A percentile compares a stretch with the other conserved stretches of the same genome.
Conservation (phyloP, 2,113 vertebrate genomes). For the Cnemophilus loriae region DNA sequence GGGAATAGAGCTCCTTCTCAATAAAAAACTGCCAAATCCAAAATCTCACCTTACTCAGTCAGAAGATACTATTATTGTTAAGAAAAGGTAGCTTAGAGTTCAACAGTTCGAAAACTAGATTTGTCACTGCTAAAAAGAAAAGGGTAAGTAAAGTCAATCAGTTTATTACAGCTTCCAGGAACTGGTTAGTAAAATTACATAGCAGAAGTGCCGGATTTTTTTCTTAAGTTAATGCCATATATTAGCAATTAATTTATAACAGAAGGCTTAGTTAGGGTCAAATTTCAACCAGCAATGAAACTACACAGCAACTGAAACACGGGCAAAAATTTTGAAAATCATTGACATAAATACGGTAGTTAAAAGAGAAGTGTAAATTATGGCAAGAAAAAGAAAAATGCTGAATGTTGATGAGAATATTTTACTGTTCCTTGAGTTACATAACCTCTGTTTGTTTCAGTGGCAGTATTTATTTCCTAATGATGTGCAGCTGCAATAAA, state of each 20-base stretch:
- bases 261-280: neutral
- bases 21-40: neutral
- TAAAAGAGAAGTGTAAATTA: fast-evolving
- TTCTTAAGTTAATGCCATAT: neutral
- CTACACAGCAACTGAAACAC: neutral
- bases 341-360: fast-evolving
- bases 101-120: neutral
- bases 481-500: neutral
- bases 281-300: neutral
- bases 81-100: neutral
- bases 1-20: neutral
- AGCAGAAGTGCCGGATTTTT: neutral
- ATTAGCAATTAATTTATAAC: neutral
- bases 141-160: neutral
- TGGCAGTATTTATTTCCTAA: neutral
- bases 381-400: neutral
- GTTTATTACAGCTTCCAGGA: neutral
- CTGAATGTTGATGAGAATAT: neutral
- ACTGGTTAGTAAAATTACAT: neutral
- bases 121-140: neutral
- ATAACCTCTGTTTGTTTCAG: neutral
- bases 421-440: neutral
- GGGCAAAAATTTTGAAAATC: neutral
- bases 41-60: neutral
- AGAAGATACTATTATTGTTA: neutral